phyloP scores from a whole-genome alignment of 1,140 invertebrate genomes.

The Diorhabda elongata region DNA sequence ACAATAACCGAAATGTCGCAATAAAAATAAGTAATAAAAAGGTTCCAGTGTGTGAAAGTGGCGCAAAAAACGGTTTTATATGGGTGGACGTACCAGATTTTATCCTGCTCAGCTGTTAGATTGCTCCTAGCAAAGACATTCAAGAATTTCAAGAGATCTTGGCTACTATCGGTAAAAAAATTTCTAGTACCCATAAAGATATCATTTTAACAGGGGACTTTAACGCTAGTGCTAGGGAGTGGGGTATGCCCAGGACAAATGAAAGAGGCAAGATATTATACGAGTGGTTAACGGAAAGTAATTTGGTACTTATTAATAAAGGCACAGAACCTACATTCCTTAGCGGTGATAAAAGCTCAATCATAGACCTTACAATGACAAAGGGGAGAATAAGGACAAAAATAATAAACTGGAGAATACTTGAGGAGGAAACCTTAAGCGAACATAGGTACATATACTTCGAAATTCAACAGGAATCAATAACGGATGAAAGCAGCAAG shows the following conservation, averaged over 20 bases:
- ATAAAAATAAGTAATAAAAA: neutral
- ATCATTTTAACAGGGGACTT: conserved; percentile 1
- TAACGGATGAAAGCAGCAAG: neutral
- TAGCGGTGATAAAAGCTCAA: neutral
- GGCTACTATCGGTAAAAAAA: neutral
- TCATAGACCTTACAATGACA: conserved; percentile 8
- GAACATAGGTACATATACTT: neutral
- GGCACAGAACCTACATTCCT: conserved; percentile 12
- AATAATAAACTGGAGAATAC: conserved; percentile 5
- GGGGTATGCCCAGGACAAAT: neutral
- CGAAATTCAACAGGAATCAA: neutral
- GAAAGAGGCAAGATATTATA: neutral
- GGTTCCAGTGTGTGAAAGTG: neutral
- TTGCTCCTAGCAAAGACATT: neutral
- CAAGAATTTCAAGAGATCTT: neutral
- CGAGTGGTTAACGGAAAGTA: conserved; percentile 1
- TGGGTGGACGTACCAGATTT: neutral
- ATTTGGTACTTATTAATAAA: conserved; percentile 1
- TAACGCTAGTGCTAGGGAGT: neutral
- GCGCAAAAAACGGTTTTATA: neutral
- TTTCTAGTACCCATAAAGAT: neutral
- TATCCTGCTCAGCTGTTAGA: conserved; percentile 3
- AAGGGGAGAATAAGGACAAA: neutral
- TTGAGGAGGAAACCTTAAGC: neutral
- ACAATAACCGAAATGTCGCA: neutral